Evolutionary conservation across 2,113 vertebrate genomes (phyloP).

Genomic region (Misgurnus mizolepis): DNA sequence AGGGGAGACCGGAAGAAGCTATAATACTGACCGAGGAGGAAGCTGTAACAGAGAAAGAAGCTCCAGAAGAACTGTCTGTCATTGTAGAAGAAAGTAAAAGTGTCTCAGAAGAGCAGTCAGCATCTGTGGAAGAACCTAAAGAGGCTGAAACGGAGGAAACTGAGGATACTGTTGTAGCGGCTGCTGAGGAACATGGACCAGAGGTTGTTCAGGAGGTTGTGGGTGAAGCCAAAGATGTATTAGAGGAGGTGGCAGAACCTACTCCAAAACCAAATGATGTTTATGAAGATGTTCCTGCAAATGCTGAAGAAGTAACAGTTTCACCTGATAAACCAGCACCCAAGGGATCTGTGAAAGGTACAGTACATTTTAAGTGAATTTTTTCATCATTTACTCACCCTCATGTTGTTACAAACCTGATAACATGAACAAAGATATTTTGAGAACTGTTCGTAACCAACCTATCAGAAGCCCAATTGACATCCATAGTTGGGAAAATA

Average conservation of each 20-base stretch:
- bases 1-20: neutral
- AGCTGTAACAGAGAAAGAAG: constrained; percentile 2
- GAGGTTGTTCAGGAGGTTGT: constrained; percentile 21
- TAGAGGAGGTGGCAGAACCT: constrained; percentile 14
- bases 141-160: neutral
- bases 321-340: neutral
- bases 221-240: neutral
- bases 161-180: neutral
- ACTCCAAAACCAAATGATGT: constrained; percentile 6
- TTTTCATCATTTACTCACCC: no score
- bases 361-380: neutral
- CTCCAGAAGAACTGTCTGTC: neutral
- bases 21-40: neutral
- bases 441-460: no score
- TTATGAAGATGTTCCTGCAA: neutral
- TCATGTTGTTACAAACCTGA: no score
- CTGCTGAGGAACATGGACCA: neutral
- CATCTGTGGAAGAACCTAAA: neutral
- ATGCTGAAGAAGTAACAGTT: neutral
- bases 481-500: no score
- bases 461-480: no score
- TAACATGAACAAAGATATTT: no score
- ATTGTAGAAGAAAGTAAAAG: neutral
- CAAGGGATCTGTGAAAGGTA: constrained; percentile 35
- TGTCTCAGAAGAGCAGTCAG: neutral